A percentile compares a stretch with the other conserved stretches of the same genome.
phyloP scores from a whole-genome alignment of 2,113 vertebrate species.

The Dicerorhinus sumatrensis region DNA sequence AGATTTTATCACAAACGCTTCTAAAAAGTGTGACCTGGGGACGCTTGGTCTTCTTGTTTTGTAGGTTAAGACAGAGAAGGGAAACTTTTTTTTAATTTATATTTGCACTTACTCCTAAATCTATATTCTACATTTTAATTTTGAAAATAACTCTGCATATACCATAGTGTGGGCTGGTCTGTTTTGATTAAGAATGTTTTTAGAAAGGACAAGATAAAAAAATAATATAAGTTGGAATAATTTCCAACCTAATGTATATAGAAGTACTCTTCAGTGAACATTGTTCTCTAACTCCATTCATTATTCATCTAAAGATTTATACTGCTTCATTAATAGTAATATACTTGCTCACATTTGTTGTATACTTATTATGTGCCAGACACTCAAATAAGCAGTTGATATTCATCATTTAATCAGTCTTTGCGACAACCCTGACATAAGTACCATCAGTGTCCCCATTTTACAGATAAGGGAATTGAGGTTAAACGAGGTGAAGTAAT shows the following conservation, averaged over 20 bases:
- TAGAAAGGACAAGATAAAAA: background rate
- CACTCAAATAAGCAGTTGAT: background rate
- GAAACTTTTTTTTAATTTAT: slow-evolving; percentile 15
- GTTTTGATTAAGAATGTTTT: slow-evolving; percentile 20
- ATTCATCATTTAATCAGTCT: background rate
- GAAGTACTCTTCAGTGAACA: background rate
- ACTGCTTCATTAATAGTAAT: background rate
- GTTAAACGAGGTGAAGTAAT: background rate
- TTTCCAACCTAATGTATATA: background rate
- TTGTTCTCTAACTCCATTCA: background rate
- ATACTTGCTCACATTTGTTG: background rate
- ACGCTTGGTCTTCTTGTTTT: background rate
- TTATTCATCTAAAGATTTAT: background rate
- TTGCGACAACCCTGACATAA: background rate
- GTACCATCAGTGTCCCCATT: background rate
- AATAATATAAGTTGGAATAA: background rate
- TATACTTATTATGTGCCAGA: background rate
- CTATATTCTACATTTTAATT: background rate
- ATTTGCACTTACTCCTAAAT: background rate
- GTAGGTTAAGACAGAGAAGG: background rate
- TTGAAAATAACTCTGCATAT: background rate
- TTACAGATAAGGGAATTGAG: background rate
- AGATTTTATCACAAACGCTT: background rate
- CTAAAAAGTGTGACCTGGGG: background rate
- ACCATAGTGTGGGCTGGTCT: background rate